Percentiles rank a stretch among this genome's conserved stretches.
These are phyloP conservation scores for Parapsyche elsis DNA, from an alignment of 1,140 invertebrate species.

Conservation along the genomic window DNA sequence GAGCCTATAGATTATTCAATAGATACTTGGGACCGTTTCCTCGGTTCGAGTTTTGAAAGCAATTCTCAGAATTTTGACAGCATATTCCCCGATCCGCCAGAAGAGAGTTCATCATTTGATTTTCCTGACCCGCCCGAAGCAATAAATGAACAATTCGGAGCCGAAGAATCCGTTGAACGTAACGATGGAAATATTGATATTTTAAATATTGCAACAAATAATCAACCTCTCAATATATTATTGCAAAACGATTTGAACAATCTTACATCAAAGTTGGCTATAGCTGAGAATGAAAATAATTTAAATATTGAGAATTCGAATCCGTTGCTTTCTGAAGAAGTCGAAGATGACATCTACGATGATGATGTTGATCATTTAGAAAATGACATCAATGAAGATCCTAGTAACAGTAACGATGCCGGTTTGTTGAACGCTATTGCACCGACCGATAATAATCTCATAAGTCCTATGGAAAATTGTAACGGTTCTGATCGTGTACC, in stretches of 20 bases:
- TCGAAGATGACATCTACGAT: background rate
- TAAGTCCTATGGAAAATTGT: background rate
- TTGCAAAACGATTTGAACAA: conserved; percentile 44
- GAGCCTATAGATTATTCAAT: conserved; percentile 58
- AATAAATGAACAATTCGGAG: background rate
- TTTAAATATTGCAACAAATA: background rate
- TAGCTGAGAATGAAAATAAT: conserved; percentile 67
- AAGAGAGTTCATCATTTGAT: background rate
- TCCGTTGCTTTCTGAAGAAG: conserved; percentile 51
- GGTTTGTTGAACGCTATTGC: conserved; percentile 53
- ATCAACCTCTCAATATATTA: background rate
- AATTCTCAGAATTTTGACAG: conserved; percentile 57
- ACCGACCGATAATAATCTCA: background rate
- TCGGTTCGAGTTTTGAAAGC: conserved; percentile 59
- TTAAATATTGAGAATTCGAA: conserved; percentile 66
- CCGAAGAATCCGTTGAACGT: background rate
- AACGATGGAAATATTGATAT: conserved; percentile 7
- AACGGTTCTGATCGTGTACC: conserved; percentile 11
- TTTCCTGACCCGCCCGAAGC: background rate
- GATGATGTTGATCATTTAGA: background rate
- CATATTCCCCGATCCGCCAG: conserved; percentile 57
- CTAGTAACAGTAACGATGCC: conserved; percentile 27
- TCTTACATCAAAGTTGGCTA: conserved; percentile 64
- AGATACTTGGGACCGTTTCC: conserved; percentile 63
- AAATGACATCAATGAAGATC: background rate